Evolutionary conservation across 2,113 vertebrate genomes (phyloP), one percentile per base, ranked within the genome.

Genomic region (Sebastes fasciatus): DNA sequence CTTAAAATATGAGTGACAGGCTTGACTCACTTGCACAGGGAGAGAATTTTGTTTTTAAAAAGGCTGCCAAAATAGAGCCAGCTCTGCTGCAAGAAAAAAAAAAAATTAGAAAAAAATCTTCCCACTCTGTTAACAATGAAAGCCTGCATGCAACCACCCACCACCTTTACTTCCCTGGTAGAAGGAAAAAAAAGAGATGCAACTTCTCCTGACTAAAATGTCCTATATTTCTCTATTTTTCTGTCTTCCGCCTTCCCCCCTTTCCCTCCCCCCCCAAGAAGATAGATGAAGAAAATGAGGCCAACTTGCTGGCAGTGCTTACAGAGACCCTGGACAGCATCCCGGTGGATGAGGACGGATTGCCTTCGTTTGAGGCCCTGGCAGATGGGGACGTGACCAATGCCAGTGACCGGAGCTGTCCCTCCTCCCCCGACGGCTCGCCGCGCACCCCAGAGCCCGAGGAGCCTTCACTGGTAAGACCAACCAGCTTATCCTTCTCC

Each of bases 251-350:
- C 84, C 68, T 78, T 54, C 65, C 84, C 87, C 81, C 54, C 80
- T 66, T 2, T 82, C 71, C 77, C 49, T 2, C 62, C 87, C 79
- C 87, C 86, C 88, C 92, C 92, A 96, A 99, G 98, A 99, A 99
- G 97, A 98, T 99, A 98, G 98, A 99, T 96, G 98, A 99, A 96
- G 98, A 99, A 94, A 99, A 97, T 85, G 98, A 99, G 95, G 98
- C 98, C 85, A 99, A 99, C 96, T 97, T 99, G 96, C 96, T 99
- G 96, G 98, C 98, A 62, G 98, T 99, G 93, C 97, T 99, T 93
- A 99, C 98, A 90, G 98, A 99, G 95, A 99, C 98, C 76, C 95
- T 99, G 96, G 98, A 99, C 95, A 99, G 97, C 94, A 98, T 99
- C 96, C 98, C 98, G 43, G 97, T 99, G 97, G 98, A 99, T 93